Conservation (phyloP, 2,797 vertebrate genomes). For the Thripadectes ignobilis region DNA sequence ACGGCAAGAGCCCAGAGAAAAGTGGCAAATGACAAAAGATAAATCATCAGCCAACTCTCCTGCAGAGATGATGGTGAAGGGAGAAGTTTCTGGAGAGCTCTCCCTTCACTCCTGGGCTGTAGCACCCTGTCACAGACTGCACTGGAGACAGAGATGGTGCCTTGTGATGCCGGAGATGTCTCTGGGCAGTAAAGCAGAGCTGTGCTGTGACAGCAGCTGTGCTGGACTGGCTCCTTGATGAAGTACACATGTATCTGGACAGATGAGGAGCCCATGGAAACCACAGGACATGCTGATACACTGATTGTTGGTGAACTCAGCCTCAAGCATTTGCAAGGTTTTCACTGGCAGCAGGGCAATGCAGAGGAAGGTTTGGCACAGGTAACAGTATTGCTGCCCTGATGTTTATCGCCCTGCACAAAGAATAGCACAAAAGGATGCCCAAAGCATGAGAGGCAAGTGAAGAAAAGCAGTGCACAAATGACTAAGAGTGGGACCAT, state of each 20-base stretch:
- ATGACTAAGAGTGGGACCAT: accelerated
- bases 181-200: neutral
- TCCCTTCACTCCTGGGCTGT: neutral
- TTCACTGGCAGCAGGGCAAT: neutral
- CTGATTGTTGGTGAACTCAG: neutral
- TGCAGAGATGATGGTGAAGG: neutral
- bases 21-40: neutral
- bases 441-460: neutral
- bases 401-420: neutral
- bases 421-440: neutral
- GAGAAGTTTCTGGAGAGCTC: neutral
- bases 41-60: neutral
- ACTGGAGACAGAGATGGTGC: neutral
- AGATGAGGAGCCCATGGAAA: neutral
- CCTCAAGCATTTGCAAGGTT: neutral
- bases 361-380: neutral
- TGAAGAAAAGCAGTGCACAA: neutral
- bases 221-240: neutral
- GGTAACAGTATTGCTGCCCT: neutral
- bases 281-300: neutral
- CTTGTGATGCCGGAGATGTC: neutral
- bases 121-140: neutral
- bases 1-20: neutral
- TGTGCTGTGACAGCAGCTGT: neutral
- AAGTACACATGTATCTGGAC: neutral